phyloP scores from a whole-genome alignment of 2,888 invertebrate genomes.

The Xiphydria camelus region DNA sequence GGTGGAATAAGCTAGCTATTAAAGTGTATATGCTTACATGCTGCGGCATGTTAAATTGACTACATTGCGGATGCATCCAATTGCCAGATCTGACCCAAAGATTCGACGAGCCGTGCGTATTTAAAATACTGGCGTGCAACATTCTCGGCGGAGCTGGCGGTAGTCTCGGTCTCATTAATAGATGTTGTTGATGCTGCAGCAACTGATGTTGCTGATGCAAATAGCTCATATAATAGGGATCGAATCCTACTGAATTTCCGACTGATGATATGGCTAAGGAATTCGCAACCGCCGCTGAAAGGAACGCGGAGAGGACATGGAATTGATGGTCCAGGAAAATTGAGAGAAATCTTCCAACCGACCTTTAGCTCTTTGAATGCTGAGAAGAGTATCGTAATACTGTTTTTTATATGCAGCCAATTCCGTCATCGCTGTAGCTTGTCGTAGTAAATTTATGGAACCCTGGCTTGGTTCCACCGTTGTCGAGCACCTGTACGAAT shows the following conservation, averaged over 20 bases:
- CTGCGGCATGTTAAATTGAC: constrained; percentile 29
- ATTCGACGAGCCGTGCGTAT: constrained; percentile 21
- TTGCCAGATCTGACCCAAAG: constrained; percentile 29
- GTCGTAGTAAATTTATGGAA: constrained; percentile 12
- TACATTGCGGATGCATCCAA: constrained; percentile 33
- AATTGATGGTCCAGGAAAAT: neutral
- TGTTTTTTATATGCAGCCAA: constrained; percentile 38
- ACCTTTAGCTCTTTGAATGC: constrained; percentile 43
- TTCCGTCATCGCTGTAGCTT: constrained; percentile 28
- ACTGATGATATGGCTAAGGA: constrained; percentile 37
- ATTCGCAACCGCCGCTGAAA: constrained; percentile 41
- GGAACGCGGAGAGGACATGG: constrained; percentile 9
- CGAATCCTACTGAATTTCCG: constrained; percentile 22
- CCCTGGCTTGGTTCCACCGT: too few relatives aligned
- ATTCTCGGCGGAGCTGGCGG: constrained; percentile 13
- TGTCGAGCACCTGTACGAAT: too few relatives aligned
- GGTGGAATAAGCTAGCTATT: too few relatives aligned
- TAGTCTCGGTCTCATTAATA: constrained; percentile 25
- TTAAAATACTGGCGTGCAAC: constrained; percentile 23
- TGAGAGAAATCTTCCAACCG: constrained; percentile 3
- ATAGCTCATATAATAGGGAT: constrained; percentile 37
- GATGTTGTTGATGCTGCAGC: constrained; percentile 29
- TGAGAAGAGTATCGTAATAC: constrained; percentile 40
- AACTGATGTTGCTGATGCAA: constrained; percentile 33
- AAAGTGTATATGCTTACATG: constrained; percentile 37